Percentiles rank a stretch among this genome's conserved stretches.
Evolutionary conservation across 2,888 invertebrate species (phyloP).

Genomic region (Acronicta aceris): DNA sequence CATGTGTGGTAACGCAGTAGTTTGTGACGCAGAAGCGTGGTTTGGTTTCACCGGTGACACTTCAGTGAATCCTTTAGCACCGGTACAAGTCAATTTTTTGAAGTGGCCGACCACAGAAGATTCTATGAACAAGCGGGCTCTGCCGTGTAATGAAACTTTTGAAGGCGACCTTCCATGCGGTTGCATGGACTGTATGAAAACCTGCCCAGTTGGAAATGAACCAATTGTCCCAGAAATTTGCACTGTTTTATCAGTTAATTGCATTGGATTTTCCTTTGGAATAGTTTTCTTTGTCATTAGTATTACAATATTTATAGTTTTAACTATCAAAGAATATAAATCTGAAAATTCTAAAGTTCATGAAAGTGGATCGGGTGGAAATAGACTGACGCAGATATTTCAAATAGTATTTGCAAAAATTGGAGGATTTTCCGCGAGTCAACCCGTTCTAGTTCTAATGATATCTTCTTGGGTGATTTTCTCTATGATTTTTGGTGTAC

Average conservation of each 20-base stretch:
- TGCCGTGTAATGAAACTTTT: slow-evolving; percentile 90
- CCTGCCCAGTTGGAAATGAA: slow-evolving; percentile 89
- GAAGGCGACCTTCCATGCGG: slow-evolving; percentile 91
- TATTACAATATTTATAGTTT: slow-evolving; percentile 70
- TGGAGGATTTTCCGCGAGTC: slow-evolving; percentile 90
- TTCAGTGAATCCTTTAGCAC: slow-evolving; percentile 86
- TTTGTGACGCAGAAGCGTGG: slow-evolving; percentile 91
- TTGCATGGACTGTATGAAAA: slow-evolving; percentile 92
- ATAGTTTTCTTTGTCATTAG: slow-evolving; percentile 85
- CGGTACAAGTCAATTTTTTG: slow-evolving; percentile 91
- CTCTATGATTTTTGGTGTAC: slow-evolving; percentile 91
- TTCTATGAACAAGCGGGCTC: slow-evolving; percentile 81
- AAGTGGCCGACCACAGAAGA: slow-evolving; percentile 74
- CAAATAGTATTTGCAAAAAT: slow-evolving; percentile 74
- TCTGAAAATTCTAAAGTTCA: slow-evolving; percentile 45
- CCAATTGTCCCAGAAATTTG: slow-evolving; percentile 83
- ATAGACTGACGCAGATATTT: slow-evolving; percentile 66
- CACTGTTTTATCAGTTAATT: slow-evolving; percentile 90
- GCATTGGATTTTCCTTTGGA: slow-evolving; percentile 90
- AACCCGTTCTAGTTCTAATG: slow-evolving; percentile 91
- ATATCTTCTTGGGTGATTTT: slow-evolving; percentile 89
- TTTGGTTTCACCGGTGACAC: slow-evolving; percentile 91
- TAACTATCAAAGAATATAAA: slow-evolving; percentile 64
- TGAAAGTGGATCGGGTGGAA: slow-evolving; percentile 45
- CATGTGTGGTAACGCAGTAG: slow-evolving; percentile 92